Percentiles rank a stretch among this genome's conserved stretches.
Evolutionary conservation across 2,113 vertebrate genomes (phyloP).

Genomic region (Okapia johnstoni): DNA sequence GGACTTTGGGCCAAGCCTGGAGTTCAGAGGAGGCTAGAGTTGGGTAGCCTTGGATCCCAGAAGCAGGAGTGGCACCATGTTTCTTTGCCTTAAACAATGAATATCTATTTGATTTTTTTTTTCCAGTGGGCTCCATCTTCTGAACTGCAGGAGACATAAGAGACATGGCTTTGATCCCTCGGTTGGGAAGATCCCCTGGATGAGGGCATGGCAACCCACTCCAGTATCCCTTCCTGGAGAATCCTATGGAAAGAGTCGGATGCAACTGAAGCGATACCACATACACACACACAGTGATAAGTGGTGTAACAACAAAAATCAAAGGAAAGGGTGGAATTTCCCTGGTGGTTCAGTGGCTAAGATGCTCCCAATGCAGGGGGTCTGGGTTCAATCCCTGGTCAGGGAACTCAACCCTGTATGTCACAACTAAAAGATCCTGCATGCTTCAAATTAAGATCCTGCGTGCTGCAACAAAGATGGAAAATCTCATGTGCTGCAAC

Average conservation of each 20-base stretch:
- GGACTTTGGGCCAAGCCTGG: background rate
- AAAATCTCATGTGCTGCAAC: background rate
- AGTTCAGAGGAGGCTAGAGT: background rate
- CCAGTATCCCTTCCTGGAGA: background rate
- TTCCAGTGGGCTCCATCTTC: background rate
- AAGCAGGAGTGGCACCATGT: background rate
- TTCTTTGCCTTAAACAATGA: background rate
- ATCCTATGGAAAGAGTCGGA: background rate
- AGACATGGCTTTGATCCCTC: background rate
- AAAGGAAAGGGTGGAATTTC: background rate
- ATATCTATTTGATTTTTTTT: background rate
- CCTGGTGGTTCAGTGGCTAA: background rate
- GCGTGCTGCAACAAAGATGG: background rate
- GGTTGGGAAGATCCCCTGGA: background rate
- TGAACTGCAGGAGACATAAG: background rate
- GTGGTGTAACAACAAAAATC: background rate
- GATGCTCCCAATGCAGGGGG: background rate
- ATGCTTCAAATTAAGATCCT: background rate
- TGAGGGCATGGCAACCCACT: background rate
- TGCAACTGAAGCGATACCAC: rapidly evolving
- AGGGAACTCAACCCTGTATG: background rate
- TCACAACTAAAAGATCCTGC: background rate
- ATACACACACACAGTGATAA: rapidly evolving
- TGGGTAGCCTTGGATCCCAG: background rate
- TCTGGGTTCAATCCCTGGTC: background rate